These are phyloP conservation scores for Gibbula magus DNA, from an alignment of 2,888 invertebrate genomes.

Conservation along the genomic window DNA sequence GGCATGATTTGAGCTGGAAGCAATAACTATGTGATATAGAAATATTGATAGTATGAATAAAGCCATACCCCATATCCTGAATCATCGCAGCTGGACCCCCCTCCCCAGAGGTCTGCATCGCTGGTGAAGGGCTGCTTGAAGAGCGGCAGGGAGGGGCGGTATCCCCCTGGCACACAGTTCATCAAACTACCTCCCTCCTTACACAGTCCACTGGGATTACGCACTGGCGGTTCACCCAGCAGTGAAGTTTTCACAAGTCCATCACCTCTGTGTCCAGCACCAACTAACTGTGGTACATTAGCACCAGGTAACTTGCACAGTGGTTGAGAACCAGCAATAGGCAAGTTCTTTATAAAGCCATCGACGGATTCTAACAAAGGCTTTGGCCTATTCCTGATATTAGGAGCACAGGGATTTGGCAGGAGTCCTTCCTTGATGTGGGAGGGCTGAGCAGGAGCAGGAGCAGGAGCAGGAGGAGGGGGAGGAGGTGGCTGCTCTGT, in stretches of 20 bases:
- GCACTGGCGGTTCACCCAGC: slow-evolving; percentile 34
- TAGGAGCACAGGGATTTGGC: neutral
- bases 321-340: neutral
- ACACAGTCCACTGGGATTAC: neutral
- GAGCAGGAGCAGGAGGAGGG: slow-evolving; percentile 14
- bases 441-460: slow-evolving; percentile 20
- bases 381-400: neutral
- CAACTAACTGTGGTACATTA: slow-evolving; percentile 6
- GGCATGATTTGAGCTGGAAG: too few species aligned
- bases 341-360: neutral
- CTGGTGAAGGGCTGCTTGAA: neutral
- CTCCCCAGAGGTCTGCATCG: neutral
- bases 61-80: slow-evolving; percentile 27
- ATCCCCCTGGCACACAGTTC: neutral
- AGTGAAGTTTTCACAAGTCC: neutral
- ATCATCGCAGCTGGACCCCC: slow-evolving; percentile 1
- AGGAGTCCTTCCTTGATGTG: slow-evolving; percentile 11
- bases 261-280: neutral
- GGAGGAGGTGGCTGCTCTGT: neutral
- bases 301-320: neutral
- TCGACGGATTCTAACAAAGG: neutral
- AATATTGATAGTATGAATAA: too few species aligned
- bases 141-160: neutral
- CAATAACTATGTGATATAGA: too few species aligned
- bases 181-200: neutral